These are phyloP conservation scores for Scaptomyza parva DNA, from an alignment of 2,888 invertebrate species.

Conservation along the genomic window DNA sequence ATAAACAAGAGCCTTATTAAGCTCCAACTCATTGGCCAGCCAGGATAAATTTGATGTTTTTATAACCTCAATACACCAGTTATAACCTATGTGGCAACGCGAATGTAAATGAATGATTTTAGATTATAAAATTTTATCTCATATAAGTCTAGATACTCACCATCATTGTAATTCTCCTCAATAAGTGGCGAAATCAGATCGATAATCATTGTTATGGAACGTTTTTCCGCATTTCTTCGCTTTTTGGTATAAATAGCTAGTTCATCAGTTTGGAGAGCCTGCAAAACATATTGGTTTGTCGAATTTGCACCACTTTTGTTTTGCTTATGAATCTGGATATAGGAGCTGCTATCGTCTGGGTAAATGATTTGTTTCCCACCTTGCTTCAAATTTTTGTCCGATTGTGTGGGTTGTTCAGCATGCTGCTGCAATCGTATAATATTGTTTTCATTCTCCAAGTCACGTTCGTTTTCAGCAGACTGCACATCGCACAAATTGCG, in stretches of 20 bases:
- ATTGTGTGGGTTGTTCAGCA: slow-evolving; percentile 62
- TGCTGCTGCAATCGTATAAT: slow-evolving; percentile 88
- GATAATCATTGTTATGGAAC: slow-evolving; percentile 93
- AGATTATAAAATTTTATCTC: too few relatives aligned
- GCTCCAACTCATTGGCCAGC: slow-evolving; percentile 94
- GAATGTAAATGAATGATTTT: neutral
- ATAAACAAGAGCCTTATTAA: slow-evolving; percentile 95
- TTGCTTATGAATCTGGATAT: slow-evolving; percentile 46
- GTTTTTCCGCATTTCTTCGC: slow-evolving; percentile 90
- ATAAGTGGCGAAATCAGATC: slow-evolving; percentile 95
- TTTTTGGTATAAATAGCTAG: slow-evolving; percentile 90
- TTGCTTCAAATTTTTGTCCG: slow-evolving; percentile 29
- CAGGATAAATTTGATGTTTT: slow-evolving; percentile 94
- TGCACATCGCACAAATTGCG: slow-evolving; percentile 95
- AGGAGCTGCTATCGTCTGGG: slow-evolving; percentile 51
- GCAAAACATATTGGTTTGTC: slow-evolving; percentile 88
- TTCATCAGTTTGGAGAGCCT: slow-evolving; percentile 91
- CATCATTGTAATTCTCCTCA: slow-evolving; percentile 89
- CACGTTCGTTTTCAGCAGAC: slow-evolving; percentile 75
- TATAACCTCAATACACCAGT: slow-evolving; percentile 97
- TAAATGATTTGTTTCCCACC: slow-evolving; percentile 57
- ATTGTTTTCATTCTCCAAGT: slow-evolving; percentile 91
- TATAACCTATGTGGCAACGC: slow-evolving; percentile 83
- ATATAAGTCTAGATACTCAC: slow-evolving; percentile 81
- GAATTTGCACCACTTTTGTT: slow-evolving; percentile 29